phyloP scores from a whole-genome alignment of 2,888 invertebrate genomes.

The Carcina quercana region DNA sequence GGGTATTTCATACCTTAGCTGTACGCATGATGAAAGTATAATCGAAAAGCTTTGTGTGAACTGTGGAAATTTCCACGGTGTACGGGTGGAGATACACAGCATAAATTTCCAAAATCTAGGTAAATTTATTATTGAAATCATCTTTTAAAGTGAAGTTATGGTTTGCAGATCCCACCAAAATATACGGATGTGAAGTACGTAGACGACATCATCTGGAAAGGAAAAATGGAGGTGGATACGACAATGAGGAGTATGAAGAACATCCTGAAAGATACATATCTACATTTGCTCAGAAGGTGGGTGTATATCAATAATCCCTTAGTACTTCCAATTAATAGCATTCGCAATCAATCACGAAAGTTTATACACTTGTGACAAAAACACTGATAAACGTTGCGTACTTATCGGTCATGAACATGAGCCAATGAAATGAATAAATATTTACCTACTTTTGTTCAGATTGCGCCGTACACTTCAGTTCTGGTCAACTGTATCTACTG shows the following conservation, averaged over 20 bases:
- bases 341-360: background rate
- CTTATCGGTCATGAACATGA: constrained; percentile 8
- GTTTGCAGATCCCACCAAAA: constrained; percentile 87
- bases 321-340: background rate
- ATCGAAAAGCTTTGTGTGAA: no score
- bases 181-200: constrained; percentile 97
- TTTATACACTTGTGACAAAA: no score
- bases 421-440: constrained; percentile 4
- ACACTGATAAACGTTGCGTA: no score
- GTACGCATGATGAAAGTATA: no score
- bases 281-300: constrained; percentile 94
- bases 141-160: background rate
- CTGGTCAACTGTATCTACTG: constrained; percentile 99
- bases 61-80: no score
- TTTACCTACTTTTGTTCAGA: constrained; percentile 54
- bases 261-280: constrained; percentile 96
- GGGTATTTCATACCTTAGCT: no score
- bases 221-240: constrained; percentile 94
- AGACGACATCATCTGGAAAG: constrained; percentile 94
- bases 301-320: no score
- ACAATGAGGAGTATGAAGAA: constrained; percentile 88
- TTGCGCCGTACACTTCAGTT: constrained; percentile 98
- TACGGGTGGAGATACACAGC: background rate
- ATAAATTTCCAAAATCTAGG: background rate
- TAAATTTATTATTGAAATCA: background rate